A percentile compares a stretch with the other conserved stretches of the same genome.
phyloP scores from a whole-genome alignment of 2,113 vertebrate species.

The Zosterops lateralis region DNA sequence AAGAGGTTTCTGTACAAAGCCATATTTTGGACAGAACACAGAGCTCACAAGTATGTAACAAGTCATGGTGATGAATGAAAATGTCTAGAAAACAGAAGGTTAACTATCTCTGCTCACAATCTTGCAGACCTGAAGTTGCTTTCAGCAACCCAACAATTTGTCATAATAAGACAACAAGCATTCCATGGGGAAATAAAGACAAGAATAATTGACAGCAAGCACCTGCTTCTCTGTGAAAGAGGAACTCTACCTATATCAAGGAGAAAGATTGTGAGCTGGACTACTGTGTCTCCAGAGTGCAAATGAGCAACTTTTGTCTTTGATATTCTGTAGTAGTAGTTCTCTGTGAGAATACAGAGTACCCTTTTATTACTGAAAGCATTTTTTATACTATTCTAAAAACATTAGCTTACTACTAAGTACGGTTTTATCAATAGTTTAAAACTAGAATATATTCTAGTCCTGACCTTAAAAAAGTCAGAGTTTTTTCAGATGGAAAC shows the following conservation, averaged over 20 bases:
- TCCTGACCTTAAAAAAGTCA: background rate
- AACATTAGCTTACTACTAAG: background rate
- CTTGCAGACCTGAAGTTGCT: background rate
- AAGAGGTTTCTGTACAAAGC: background rate
- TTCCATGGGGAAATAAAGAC: background rate
- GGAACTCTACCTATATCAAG: background rate
- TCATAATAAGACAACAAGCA: background rate
- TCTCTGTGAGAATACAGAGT: background rate
- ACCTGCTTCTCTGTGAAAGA: background rate
- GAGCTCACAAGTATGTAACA: background rate
- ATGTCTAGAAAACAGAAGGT: background rate
- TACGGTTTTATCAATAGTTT: background rate
- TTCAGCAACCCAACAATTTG: background rate
- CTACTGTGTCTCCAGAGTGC: background rate
- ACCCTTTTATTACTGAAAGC: background rate
- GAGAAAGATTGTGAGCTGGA: background rate
- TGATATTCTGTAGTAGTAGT: background rate
- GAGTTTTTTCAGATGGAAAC: background rate
- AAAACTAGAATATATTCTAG: background rate
- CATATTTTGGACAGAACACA: background rate
- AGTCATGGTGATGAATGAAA: background rate
- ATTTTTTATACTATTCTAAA: background rate
- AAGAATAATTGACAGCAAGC: slow-evolving; percentile 10
- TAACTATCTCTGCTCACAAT: background rate
- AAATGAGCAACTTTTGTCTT: background rate